These are phyloP conservation scores for Neogobius melanostomus DNA, from an alignment of 2,113 vertebrate species.

Conservation along the genomic window DNA sequence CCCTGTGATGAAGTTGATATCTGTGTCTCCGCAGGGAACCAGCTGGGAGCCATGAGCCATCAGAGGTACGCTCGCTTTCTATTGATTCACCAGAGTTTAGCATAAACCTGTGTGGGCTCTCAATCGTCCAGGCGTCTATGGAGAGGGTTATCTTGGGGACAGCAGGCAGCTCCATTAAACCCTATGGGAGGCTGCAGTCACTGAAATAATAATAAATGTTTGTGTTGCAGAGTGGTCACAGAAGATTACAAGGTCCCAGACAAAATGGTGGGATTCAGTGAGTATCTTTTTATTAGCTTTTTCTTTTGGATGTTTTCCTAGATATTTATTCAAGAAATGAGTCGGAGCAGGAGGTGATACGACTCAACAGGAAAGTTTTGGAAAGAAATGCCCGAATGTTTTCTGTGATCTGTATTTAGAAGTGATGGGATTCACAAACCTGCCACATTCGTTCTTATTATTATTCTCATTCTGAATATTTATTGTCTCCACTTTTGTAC, in stretches of 20 bases:
- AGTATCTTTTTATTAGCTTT: slow-evolving; percentile 64
- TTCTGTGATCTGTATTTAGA: too few species aligned
- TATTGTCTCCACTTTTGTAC: too few species aligned
- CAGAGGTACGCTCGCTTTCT: slow-evolving; percentile 83
- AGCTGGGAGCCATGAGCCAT: slow-evolving; percentile 94
- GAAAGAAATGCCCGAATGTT: too few species aligned
- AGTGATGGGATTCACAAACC: too few species aligned
- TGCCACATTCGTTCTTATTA: too few species aligned
- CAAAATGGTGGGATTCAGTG: slow-evolving; percentile 99
- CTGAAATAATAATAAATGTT: slow-evolving; percentile 31
- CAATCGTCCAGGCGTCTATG: background rate
- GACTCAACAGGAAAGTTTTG: too few species aligned
- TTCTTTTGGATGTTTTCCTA: too few species aligned
- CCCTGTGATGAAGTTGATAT: background rate
- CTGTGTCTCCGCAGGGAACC: slow-evolving; percentile 87
- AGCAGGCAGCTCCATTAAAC: too few species aligned
- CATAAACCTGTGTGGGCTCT: background rate
- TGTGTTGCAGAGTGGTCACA: slow-evolving; percentile 84
- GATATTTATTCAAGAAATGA: too few species aligned
- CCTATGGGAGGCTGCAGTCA: too few species aligned
- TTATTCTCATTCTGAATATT: too few species aligned
- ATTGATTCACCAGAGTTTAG: slow-evolving; percentile 19
- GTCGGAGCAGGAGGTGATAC: too few species aligned
- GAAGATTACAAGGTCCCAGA: slow-evolving; percentile 99
- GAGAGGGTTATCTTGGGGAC: background rate